A percentile compares a stretch with the other conserved stretches of the same genome.
Conservation (phyloP, 2,797 vertebrate genomes). For the Lerista edwardsae region DNA sequence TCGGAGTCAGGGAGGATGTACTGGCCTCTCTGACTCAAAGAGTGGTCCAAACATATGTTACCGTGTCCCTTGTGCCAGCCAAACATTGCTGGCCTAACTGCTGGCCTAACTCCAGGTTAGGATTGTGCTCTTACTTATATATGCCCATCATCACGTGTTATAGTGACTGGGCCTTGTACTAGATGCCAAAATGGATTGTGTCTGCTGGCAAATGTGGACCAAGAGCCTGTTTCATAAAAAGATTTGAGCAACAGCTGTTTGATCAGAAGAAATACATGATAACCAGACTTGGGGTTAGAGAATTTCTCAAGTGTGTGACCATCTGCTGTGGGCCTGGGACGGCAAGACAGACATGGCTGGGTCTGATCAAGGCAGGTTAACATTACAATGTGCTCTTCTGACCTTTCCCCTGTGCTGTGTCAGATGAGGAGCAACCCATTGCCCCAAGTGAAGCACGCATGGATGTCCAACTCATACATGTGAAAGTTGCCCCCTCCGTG, state of each 20-base stretch:
- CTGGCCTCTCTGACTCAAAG: too few species aligned
- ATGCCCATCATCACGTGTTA: not conserved
- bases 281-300: not conserved
- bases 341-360: not conserved
- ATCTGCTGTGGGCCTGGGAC: not conserved
- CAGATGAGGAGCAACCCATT: slow-evolving; percentile 17
- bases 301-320: not conserved
- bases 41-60: too few species aligned
- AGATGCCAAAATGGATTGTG: not conserved
- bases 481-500: slow-evolving; percentile 32
- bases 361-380: not conserved
- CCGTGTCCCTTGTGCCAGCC: too few species aligned
- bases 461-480: slow-evolving; percentile 31
- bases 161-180: not conserved
- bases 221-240: not conserved
- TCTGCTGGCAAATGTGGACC: not conserved
- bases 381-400: not conserved
- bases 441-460: slow-evolving; percentile 18
- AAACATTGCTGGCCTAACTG: too few species aligned
- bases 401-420: not conserved
- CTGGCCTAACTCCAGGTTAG: too few species aligned
- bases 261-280: not conserved
- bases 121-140: too few species aligned
- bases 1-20: too few species aligned
- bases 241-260: not conserved